Conservation (phyloP, 2,113 vertebrate genomes). For the Illadopsis cleaveri region DNA sequence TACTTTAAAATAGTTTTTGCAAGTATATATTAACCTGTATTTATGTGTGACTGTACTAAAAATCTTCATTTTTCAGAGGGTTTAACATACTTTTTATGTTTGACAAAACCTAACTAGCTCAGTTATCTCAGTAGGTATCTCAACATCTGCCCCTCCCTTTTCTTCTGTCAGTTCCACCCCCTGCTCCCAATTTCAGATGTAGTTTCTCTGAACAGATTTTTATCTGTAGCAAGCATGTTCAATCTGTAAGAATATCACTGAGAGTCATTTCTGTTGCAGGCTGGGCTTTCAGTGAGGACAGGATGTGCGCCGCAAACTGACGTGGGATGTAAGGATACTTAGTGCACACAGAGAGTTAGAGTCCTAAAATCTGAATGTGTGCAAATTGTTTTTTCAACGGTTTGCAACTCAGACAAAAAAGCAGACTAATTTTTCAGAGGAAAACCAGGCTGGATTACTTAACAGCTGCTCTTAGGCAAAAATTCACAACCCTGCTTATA, state of each 20-base stretch:
- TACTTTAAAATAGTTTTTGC: background rate
- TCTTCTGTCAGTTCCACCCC: background rate
- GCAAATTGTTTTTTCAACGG: background rate
- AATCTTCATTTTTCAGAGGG: background rate
- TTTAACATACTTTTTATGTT: background rate
- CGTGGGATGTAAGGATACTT: rapidly evolving
- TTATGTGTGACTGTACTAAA: background rate
- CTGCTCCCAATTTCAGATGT: background rate
- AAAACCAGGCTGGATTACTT: background rate
- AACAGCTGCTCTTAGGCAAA: background rate
- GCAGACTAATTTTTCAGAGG: background rate
- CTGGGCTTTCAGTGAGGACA: background rate
- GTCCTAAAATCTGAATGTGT: background rate
- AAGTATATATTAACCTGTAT: background rate
- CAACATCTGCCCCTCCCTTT: background rate
- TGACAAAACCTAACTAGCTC: background rate
- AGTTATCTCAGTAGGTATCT: background rate
- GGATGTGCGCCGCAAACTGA: background rate
- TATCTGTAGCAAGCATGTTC: background rate
- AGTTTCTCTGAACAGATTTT: background rate
- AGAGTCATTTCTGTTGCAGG: background rate
- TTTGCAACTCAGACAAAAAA: background rate
- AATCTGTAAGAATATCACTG: background rate
- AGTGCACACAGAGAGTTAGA: background rate
- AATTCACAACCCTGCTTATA: background rate